phyloP scores from a whole-genome alignment of 2,888 invertebrate genomes.

The Conomelus anceps region DNA sequence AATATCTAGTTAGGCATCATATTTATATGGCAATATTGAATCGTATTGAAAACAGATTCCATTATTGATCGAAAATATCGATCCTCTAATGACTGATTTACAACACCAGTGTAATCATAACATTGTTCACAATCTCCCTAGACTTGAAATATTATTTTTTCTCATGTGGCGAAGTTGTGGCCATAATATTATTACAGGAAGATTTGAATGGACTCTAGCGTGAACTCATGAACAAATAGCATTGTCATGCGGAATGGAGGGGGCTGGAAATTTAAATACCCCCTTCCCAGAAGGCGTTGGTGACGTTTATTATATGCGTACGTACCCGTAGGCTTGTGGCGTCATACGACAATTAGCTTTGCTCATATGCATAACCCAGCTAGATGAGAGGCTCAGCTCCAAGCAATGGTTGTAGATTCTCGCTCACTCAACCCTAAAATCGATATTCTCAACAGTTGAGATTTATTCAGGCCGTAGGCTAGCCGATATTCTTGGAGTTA shows the following conservation, averaged over 20 bases:
- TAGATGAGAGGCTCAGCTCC: not conserved
- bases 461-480: not conserved
- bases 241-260: not conserved
- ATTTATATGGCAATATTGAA: no score
- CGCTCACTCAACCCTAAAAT: not conserved
- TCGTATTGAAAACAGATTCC: no score
- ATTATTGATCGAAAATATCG: no score
- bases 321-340: not conserved
- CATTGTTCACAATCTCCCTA: no score
- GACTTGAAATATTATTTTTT: no score
- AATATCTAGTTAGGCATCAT: no score
- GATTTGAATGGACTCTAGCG: no score
- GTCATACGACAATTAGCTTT: constrained; percentile 5
- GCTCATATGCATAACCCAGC: constrained; percentile 12
- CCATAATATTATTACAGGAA: no score
- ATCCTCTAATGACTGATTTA: no score
- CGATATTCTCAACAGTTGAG: not conserved
- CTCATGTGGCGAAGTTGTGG: no score
- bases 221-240: not conserved
- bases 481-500: not conserved
- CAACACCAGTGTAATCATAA: no score
- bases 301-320: not conserved
- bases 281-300: not conserved
- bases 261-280: not conserved
- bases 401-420: no score